phyloP scores from a whole-genome alignment of 1,140 invertebrate genomes.

The Parapsyche elsis region DNA sequence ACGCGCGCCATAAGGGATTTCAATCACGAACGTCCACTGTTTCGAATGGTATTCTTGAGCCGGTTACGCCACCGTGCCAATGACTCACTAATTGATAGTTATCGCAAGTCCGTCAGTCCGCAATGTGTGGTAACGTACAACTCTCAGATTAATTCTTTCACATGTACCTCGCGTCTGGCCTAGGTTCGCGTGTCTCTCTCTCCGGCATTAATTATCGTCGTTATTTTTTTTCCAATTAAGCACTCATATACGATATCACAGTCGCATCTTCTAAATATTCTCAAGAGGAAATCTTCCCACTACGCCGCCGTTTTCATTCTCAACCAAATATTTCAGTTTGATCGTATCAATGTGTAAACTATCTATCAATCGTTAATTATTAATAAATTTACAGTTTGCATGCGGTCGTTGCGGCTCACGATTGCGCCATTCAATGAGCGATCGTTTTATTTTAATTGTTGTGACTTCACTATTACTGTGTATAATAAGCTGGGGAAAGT shows the following conservation, averaged over 20 bases:
- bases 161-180: neutral
- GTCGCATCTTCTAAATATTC: no score
- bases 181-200: neutral
- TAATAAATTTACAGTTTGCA: no score
- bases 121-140: conserved; percentile 18
- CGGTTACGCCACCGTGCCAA: conserved; percentile 36
- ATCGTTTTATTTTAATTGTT: no score
- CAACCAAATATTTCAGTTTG: no score
- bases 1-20: neutral
- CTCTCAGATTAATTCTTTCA: conserved; percentile 29
- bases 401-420: no score
- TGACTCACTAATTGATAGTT: conserved; percentile 41
- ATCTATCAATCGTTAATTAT: no score
- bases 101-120: neutral
- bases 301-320: no score
- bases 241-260: neutral
- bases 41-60: neutral
- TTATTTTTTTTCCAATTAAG: neutral
- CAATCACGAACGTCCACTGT: conserved; percentile 21
- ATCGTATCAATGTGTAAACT: no score
- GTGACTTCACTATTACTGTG: no score
- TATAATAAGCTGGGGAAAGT: no score
- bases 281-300: no score
- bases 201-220: neutral
- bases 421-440: no score